phyloP scores from a whole-genome alignment of 2,797 vertebrate genomes.

The Enteromius radiatus region DNA sequence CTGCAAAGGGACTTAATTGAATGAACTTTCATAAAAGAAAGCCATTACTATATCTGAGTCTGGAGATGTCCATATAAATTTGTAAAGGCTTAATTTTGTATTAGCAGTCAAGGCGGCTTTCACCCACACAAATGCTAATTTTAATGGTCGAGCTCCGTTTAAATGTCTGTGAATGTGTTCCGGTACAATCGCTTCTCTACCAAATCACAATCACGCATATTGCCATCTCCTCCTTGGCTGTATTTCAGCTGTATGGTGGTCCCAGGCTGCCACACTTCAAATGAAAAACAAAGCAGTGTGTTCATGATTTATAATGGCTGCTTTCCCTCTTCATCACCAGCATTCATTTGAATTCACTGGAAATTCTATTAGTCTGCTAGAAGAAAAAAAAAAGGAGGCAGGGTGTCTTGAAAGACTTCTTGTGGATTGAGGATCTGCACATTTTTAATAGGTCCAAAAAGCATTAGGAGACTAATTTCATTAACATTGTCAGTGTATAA shows the following conservation, averaged over 20 bases:
- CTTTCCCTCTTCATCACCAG: conserved; percentile 33
- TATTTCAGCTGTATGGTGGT: conserved; percentile 39
- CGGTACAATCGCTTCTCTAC: conserved; percentile 59
- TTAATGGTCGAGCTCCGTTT: conserved; percentile 67
- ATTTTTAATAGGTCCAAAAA: conserved; percentile 70
- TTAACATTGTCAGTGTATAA: conserved; percentile 66
- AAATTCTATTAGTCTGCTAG: conserved; percentile 59
- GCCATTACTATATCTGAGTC: conserved; percentile 62
- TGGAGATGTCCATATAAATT: conserved; percentile 66
- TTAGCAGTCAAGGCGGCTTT: conserved; percentile 64
- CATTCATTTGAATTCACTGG: conserved; percentile 52
- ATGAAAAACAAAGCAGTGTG: conserved; percentile 60
- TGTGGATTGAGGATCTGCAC: conserved; percentile 54
- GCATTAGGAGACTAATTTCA: conserved; percentile 75
- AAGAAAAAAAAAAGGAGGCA: conserved; percentile 16
- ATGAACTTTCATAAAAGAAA: conserved; percentile 67
- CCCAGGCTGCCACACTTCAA: conserved; percentile 45
- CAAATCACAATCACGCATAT: conserved; percentile 49
- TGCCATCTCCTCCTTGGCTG: conserved; percentile 42
- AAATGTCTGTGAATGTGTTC: conserved; percentile 63
- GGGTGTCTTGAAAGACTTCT: conserved; percentile 54
- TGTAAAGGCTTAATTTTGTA: conserved; percentile 73
- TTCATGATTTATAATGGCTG: conserved; percentile 55
- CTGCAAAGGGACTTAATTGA: conserved; percentile 65
- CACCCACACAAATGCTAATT: conserved; percentile 70